Conservation (phyloP, 2,888 invertebrate species). For the Phasia obesa region DNA sequence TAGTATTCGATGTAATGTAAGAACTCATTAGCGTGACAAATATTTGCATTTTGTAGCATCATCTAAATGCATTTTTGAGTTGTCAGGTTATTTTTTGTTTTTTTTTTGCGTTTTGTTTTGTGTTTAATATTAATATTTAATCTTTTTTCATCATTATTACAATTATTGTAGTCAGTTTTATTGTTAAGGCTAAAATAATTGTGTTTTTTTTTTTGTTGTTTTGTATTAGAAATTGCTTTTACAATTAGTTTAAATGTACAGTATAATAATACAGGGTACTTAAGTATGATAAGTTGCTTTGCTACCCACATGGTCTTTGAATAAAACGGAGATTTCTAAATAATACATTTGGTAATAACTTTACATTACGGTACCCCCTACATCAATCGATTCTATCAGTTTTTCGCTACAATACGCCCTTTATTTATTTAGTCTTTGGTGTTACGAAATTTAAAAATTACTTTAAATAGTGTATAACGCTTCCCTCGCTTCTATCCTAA, state of each 20-base stretch:
- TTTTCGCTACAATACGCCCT: too few relatives aligned
- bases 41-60: conserved; percentile 65
- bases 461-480: too few relatives aligned
- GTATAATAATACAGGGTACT: conserved; percentile 50
- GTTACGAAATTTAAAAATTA: too few relatives aligned
- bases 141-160: conserved; percentile 56
- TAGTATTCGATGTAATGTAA: conserved; percentile 34
- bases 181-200: conserved; percentile 46
- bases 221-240: conserved; percentile 53
- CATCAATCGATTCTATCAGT: too few relatives aligned
- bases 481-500: too few relatives aligned
- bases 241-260: conserved; percentile 59
- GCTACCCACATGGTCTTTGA: too few relatives aligned
- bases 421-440: too few relatives aligned
- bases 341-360: too few relatives aligned
- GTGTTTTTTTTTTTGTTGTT: conserved; percentile 36
- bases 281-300: neutral
- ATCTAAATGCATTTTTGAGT: conserved; percentile 58
- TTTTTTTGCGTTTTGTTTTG: conserved; percentile 20
- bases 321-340: too few relatives aligned
- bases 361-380: too few relatives aligned
- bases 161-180: conserved; percentile 56
- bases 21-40: conserved; percentile 68
- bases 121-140: conserved; percentile 66
- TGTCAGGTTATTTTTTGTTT: too few relatives aligned